Conservation (phyloP, 2,888 invertebrate genomes). For the Bombylius discolor region DNA sequence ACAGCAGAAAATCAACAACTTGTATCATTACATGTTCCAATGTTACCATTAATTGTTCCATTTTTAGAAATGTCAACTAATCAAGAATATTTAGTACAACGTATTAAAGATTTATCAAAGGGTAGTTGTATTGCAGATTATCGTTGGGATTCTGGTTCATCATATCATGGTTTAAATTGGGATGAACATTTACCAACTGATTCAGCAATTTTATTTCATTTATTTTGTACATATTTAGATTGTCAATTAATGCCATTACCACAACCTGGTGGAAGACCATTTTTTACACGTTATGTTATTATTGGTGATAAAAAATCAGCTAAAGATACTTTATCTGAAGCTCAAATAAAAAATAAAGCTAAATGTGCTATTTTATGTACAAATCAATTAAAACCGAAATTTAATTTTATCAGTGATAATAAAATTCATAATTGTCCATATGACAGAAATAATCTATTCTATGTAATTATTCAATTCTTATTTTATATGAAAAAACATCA, state of each 20-base stretch:
- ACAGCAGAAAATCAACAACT: slow-evolving; percentile 45
- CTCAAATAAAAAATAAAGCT: slow-evolving; percentile 28
- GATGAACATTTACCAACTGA: slow-evolving; percentile 75
- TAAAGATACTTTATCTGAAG: slow-evolving; percentile 29
- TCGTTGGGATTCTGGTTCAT: slow-evolving; percentile 74
- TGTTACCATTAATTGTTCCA: slow-evolving; percentile 47
- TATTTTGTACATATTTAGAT: slow-evolving; percentile 77
- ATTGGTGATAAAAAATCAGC: slow-evolving; percentile 32
- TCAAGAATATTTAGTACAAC: slow-evolving; percentile 71
- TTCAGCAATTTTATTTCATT: slow-evolving; percentile 70
- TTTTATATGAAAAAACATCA: slow-evolving; percentile 60
- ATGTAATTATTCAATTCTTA: slow-evolving; percentile 70
- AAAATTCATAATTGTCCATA: slow-evolving; percentile 54
- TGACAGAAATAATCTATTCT: slow-evolving; percentile 81
- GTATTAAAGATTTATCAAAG: slow-evolving; percentile 63
- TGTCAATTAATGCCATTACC: slow-evolving; percentile 57
- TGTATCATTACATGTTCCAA: slow-evolving; percentile 30
- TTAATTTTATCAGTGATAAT: slow-evolving; percentile 42
- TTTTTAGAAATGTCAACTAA: slow-evolving; percentile 72
- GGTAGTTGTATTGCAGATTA: slow-evolving; percentile 83
- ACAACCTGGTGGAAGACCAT: slow-evolving; percentile 52
- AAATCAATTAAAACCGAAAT: slow-evolving; percentile 32
- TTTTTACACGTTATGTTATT: slow-evolving; percentile 40
- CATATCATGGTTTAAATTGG: slow-evolving; percentile 62
- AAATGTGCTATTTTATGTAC: slow-evolving; percentile 34